Conservation (phyloP, 2,888 invertebrate genomes). For the Mamestra brassicae region DNA sequence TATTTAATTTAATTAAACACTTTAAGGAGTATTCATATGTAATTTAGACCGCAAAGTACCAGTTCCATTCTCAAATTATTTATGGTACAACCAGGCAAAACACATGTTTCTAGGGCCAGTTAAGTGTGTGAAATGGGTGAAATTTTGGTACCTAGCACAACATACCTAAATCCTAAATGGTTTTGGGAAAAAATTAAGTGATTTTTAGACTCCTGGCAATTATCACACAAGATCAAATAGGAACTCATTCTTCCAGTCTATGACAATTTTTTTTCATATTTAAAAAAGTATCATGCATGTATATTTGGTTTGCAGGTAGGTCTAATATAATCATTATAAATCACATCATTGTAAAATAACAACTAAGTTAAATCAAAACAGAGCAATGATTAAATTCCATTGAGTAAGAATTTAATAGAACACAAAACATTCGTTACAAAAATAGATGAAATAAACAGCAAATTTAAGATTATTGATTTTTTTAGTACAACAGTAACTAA, state of each 20-base stretch:
- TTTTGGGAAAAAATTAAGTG: not conserved
- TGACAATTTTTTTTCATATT: not conserved
- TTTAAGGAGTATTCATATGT: not conserved
- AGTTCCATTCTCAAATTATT: too few species aligned
- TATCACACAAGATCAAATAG: not conserved
- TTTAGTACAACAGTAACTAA: not conserved
- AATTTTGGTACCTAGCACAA: not conserved
- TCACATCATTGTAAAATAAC: not conserved
- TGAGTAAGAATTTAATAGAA: too few species aligned
- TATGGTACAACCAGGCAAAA: too few species aligned
- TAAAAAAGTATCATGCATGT: not conserved
- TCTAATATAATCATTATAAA: too few species aligned
- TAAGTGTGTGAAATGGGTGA: not conserved
- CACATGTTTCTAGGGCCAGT: not conserved
- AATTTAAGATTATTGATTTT: slow-evolving; percentile 21
- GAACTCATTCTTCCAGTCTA: not conserved
- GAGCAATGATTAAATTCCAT: not conserved
- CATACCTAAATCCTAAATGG: not conserved
- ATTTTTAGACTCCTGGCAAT: not conserved
- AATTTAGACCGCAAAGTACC: not conserved
- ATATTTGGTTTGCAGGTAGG: not conserved
- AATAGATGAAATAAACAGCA: not conserved
- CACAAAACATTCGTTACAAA: not conserved
- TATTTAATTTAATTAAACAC: not conserved
- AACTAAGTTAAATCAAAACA: not conserved